Evolutionary conservation across 2,113 vertebrate species (phyloP), one percentile per base, ranked within the genome.

Genomic region (Cochlearius cochlearius): DNA sequence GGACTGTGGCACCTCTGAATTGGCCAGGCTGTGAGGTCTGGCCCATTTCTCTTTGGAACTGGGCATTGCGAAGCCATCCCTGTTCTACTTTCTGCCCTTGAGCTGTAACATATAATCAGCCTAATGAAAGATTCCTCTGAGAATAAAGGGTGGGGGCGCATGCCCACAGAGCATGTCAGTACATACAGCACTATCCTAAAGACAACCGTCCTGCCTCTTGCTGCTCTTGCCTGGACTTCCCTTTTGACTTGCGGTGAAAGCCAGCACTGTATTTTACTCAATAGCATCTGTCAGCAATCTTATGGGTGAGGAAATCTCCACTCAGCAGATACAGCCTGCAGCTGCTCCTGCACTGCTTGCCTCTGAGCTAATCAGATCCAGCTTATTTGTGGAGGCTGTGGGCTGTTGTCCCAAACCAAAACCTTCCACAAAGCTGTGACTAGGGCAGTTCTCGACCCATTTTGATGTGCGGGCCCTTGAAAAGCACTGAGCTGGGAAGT

Each of bases 251-350:
- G 71, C 67, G 93, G 72, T 79, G 81, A 96, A 96, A 96, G 93
- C 58, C 59, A 86, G 74, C 23, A 21, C 67, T 92, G 85, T 90
- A 29, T 93, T 96, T 93, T 96, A 69, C 95, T 95, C 92, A 96
- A 94, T 19, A 96, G 85, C 92, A 90, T 94, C 88, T 94, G 96
- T 94, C 88, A 96, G 92, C 96, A 94, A 83, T 92, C 92, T 93
- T 94, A 85, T 0, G 45, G 32, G 63, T 93, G 95, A 96, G 96
- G 95, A 96, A 96, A 95, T 90, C 96, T 94, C 90, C 90, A 93
- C 92, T 96, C 85, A 83, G 94, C 82, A 95, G 88, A 94, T 90
- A 94, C 36, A 88, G 90, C 90, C 93, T 88, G 88, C 95, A 96
- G 95, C 96, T 94, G 92, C 75, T 96, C 55, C 95, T 71, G 47